These are phyloP conservation scores for Thripadectes ignobilis DNA, from an alignment of 2,797 vertebrate genomes.

Conservation along the genomic window DNA sequence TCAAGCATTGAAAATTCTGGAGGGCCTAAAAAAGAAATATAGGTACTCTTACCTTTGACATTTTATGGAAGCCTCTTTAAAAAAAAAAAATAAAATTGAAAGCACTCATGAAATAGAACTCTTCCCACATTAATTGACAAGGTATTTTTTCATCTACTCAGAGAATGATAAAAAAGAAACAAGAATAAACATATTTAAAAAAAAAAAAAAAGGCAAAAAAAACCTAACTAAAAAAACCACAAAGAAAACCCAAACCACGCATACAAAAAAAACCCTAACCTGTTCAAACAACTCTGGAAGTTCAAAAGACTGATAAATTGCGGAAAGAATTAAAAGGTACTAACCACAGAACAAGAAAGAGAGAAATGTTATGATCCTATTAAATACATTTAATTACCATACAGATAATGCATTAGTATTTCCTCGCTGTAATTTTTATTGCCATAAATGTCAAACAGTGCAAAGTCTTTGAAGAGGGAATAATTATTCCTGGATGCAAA, in stretches of 20 bases:
- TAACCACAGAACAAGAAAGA: neutral
- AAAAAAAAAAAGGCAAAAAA: neutral
- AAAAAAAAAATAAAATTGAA: neutral
- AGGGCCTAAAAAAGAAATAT: neutral
- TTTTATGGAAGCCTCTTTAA: neutral
- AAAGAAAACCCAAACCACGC: neutral
- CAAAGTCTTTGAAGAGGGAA: neutral
- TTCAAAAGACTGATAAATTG: neutral
- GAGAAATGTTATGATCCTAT: neutral
- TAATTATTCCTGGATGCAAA: neutral
- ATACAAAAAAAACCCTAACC: neutral
- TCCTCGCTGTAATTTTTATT: neutral
- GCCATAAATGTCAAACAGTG: neutral
- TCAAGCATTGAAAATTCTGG: neutral
- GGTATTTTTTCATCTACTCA: neutral
- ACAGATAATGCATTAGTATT: neutral
- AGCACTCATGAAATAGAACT: neutral
- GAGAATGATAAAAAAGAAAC: neutral
- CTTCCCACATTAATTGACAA: neutral
- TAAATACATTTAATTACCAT: neutral
- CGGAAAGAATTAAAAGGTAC: neutral
- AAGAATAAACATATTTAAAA: neutral
- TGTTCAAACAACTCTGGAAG: neutral
- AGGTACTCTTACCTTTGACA: neutral
- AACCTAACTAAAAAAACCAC: neutral